A percentile compares a stretch with the other conserved stretches of the same genome.
Evolutionary conservation across 1,140 invertebrate genomes (phyloP).

Genomic region (Andrena cerasifolii): DNA sequence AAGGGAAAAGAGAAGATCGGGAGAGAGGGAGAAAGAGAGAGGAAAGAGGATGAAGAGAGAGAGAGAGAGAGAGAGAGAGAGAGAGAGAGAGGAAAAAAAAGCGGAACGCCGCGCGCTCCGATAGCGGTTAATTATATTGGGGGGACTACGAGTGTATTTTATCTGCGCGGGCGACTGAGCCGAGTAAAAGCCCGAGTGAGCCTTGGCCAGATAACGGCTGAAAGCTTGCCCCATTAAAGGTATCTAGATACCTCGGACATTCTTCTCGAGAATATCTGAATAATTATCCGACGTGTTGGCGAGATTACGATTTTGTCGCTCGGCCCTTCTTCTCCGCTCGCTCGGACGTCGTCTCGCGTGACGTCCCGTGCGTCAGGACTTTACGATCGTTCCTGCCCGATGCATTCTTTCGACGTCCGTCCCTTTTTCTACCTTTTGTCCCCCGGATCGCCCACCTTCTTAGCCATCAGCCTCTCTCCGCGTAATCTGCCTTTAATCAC

Average conservation of each 20-base stretch:
- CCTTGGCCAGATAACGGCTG: constrained; percentile 77
- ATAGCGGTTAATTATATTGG: constrained; percentile 78
- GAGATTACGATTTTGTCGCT: constrained; percentile 72
- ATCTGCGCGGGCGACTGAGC: constrained; percentile 72
- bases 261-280: constrained; percentile 76
- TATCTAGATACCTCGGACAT: constrained; percentile 76
- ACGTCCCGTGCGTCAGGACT: constrained; percentile 45
- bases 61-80: background rate
- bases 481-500: constrained; percentile 61
- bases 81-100: constrained; percentile 28
- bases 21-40: background rate
- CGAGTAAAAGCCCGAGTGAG: constrained; percentile 76
- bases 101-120: constrained; percentile 59
- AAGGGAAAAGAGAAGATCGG: constrained; percentile 7
- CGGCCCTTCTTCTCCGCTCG: constrained; percentile 43
- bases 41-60: background rate
- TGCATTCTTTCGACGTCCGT: constrained; percentile 35
- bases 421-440: constrained; percentile 16
- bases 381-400: constrained; percentile 52
- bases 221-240: constrained; percentile 80
- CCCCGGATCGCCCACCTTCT: background rate
- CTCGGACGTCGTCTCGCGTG: constrained; percentile 54
- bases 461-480: background rate
- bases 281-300: constrained; percentile 76
- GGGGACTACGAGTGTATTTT: constrained; percentile 73